These are phyloP conservation scores for Hypotaenidia okinawae DNA, from an alignment of 2,797 vertebrate species.

Conservation along the genomic window DNA sequence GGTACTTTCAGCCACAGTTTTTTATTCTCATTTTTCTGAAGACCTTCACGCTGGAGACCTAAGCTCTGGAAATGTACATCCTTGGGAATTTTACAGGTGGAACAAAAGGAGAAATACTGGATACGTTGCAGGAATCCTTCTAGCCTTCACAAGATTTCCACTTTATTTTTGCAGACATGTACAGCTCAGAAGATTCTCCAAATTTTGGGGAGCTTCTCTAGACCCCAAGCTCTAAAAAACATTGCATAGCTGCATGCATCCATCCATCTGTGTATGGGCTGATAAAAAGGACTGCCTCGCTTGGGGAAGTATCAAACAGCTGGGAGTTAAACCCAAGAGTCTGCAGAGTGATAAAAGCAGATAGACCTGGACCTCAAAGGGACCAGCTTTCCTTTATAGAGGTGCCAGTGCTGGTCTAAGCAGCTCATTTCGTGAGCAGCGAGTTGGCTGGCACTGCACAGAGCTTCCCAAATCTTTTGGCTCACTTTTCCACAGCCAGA, in stretches of 20 bases:
- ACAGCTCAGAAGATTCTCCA: neutral
- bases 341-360: constrained; percentile 10
- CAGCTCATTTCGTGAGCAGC: neutral
- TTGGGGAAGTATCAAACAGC: neutral
- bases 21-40: neutral
- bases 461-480: neutral
- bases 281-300: neutral
- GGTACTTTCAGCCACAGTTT: neutral
- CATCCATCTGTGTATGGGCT: neutral
- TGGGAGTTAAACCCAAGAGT: neutral
- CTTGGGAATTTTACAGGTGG: neutral
- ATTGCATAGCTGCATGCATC: neutral
- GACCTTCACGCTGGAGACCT: neutral
- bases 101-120: neutral
- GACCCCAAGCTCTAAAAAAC: neutral
- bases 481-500: neutral
- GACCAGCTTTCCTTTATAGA: neutral
- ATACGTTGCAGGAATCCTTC: neutral
- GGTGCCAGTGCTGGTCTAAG: neutral
- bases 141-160: neutral
- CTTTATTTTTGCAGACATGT: neutral
- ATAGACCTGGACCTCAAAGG: neutral
- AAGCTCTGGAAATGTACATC: neutral
- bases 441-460: neutral
- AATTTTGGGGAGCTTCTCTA: neutral